These are phyloP conservation scores for Dysdera silvatica DNA, from an alignment of 1,140 invertebrate genomes.

Conservation along the genomic window DNA sequence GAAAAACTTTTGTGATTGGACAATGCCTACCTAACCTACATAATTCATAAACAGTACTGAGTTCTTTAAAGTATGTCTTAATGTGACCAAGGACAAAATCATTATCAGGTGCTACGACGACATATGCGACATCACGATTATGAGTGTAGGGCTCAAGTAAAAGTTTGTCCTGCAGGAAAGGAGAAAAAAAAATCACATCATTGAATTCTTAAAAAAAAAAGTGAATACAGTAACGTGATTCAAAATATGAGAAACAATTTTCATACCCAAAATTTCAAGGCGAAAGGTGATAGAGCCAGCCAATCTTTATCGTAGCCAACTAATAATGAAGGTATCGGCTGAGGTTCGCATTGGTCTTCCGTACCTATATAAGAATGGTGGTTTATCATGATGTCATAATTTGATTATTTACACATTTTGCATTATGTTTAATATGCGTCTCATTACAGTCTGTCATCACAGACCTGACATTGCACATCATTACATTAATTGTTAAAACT, in stretches of 20 bases:
- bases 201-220: no score
- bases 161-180: constrained; percentile 61
- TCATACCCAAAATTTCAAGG: constrained; percentile 75
- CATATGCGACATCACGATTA: constrained; percentile 83
- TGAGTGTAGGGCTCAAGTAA: constrained; percentile 89
- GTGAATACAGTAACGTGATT: no score
- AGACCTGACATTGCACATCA: no score
- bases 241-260: not conserved
- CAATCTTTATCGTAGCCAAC: constrained; percentile 93
- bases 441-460: no score
- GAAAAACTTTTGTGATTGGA: constrained; percentile 33
- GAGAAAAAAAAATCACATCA: not conserved
- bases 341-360: constrained; percentile 89
- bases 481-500: no score
- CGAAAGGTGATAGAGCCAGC: constrained; percentile 84
- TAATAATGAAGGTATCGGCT: constrained; percentile 86
- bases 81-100: constrained; percentile 70
- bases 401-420: no score
- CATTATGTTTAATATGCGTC: no score
- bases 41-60: constrained; percentile 84
- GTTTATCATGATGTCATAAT: no score
- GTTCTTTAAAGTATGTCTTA: constrained; percentile 80
- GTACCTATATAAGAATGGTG: constrained; percentile 52
- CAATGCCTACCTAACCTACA: constrained; percentile 35
- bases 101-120: constrained; percentile 87